Evolutionary conservation across 2,113 vertebrate species (phyloP).

Genomic region (Zosterops pallidus): DNA sequence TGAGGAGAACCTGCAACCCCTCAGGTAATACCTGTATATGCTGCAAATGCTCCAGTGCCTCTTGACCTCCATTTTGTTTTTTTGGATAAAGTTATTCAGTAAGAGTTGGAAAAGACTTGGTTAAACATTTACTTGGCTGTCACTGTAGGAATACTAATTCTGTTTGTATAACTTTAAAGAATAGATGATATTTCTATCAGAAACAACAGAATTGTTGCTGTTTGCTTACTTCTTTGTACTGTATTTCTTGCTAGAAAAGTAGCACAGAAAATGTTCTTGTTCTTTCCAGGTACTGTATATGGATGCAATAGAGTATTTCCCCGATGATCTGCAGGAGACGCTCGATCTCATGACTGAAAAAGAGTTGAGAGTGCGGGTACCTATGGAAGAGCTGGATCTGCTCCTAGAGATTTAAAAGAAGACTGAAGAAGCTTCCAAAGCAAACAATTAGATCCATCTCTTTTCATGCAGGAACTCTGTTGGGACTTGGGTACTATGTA

Average conservation of each 20-base stretch:
- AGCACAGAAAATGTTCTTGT: neutral
- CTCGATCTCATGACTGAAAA: slow-evolving; percentile 91
- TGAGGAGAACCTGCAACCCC: neutral
- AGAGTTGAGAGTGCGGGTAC: slow-evolving; percentile 85
- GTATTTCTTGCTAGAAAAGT: neutral
- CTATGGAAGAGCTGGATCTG: slow-evolving; percentile 90
- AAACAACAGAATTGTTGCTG: neutral
- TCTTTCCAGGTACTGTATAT: slow-evolving; percentile 82
- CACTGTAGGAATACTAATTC: neutral
- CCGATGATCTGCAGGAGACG: slow-evolving; percentile 83
- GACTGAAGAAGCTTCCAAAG: neutral
- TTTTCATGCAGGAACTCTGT: neutral
- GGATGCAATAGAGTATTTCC: slow-evolving; percentile 87
- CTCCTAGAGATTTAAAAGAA: slow-evolving; percentile 83
- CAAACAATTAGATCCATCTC: neutral
- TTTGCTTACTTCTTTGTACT: rapidly evolving
- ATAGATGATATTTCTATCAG: neutral
- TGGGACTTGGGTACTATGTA: neutral
- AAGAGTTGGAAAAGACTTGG: neutral
- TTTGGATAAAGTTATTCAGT: neutral
- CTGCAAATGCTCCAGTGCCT: neutral
- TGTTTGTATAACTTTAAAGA: neutral
- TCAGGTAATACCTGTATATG: neutral
- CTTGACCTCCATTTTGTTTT: neutral
- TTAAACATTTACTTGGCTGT: neutral